A percentile compares a stretch with the other conserved stretches of the same genome.
These are phyloP conservation scores for Macrocentrus cingulum DNA, from an alignment of 1,140 invertebrate genomes.

Conservation along the genomic window DNA sequence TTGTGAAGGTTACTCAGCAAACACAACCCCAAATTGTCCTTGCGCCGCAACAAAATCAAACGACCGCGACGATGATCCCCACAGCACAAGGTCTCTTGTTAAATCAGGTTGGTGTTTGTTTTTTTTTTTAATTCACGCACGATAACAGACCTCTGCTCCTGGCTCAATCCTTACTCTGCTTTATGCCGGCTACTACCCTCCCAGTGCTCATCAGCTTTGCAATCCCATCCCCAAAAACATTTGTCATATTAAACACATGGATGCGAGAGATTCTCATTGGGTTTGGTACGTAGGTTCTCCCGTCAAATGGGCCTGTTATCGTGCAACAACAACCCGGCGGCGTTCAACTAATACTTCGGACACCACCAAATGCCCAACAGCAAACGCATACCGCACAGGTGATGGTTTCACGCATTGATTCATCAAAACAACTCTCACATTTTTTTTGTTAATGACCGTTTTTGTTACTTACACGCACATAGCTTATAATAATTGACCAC, in stretches of 20 bases:
- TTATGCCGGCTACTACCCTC: not conserved
- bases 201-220: not conserved
- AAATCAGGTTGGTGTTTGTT: conserved; percentile 47
- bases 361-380: conserved; percentile 54
- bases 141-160: too few species aligned
- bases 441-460: conserved; percentile 5
- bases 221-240: not conserved
- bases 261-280: conserved; percentile 35
- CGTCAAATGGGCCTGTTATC: conserved; percentile 55
- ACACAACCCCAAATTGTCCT: conserved; percentile 56
- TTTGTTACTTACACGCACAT: conserved; percentile 1
- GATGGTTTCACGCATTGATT: conserved; percentile 51
- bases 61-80: conserved; percentile 53
- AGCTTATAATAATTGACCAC: not conserved
- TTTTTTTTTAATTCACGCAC: not conserved
- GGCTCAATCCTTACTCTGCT: too few species aligned
- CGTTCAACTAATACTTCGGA: conserved; percentile 56
- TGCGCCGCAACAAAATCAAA: conserved; percentile 51
- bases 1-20: conserved; percentile 51
- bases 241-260: not conserved
- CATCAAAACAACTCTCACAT: conserved; percentile 32
- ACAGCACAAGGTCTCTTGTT: conserved; percentile 54
- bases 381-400: conserved; percentile 60
- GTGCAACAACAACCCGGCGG: conserved; percentile 57
- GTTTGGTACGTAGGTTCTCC: conserved; percentile 52